phyloP scores from a whole-genome alignment of 2,113 vertebrate species.

The Microcebus griseorufus region DNA sequence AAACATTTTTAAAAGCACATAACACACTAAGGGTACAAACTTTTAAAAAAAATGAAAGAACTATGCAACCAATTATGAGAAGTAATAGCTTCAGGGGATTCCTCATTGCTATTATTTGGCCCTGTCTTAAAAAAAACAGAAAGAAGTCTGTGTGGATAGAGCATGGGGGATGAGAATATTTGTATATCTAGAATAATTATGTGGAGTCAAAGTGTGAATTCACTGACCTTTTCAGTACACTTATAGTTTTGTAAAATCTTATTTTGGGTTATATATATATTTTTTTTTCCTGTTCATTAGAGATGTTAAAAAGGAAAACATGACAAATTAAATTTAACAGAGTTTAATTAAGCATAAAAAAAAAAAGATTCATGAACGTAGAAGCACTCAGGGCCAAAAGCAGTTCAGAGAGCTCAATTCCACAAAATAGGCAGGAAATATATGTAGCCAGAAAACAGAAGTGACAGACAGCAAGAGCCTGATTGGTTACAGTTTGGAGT shows the following conservation, averaged over 20 bases:
- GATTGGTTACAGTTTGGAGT: not conserved
- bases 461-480: not conserved
- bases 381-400: not conserved
- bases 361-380: not conserved
- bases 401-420: not conserved
- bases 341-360: not conserved
- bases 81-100: not conserved
- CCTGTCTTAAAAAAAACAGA: not conserved
- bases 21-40: rapidly evolving
- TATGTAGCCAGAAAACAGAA: not conserved
- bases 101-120: not conserved
- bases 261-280: not conserved
- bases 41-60: not conserved
- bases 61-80: not conserved
- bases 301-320: not conserved
- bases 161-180: not conserved
- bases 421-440: not conserved
- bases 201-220: not conserved
- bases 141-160: not conserved
- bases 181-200: not conserved
- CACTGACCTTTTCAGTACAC: not conserved
- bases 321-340: not conserved
- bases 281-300: not conserved
- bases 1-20: not conserved
- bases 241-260: not conserved